Percentiles rank a stretch among this genome's conserved stretches.
Conservation (phyloP, 2,113 vertebrate species). For the Dipodomys spectabilis region DNA sequence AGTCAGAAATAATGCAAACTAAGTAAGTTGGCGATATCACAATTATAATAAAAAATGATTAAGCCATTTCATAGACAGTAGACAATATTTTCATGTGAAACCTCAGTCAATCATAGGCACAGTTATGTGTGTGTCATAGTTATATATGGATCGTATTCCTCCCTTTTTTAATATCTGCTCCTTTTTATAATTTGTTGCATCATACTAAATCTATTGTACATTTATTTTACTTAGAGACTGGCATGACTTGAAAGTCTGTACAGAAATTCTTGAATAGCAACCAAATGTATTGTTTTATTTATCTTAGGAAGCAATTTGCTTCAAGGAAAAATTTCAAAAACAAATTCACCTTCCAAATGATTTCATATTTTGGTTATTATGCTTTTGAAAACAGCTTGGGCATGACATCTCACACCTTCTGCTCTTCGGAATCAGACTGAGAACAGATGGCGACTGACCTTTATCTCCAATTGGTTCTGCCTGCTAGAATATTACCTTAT, state of each 20-base stretch:
- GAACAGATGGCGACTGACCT: slow-evolving; percentile 80
- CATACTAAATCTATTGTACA: not conserved
- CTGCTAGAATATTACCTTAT: slow-evolving; percentile 61
- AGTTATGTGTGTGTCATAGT: not conserved
- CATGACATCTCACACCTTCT: slow-evolving; percentile 75
- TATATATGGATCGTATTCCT: not conserved
- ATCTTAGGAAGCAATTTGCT: slow-evolving; percentile 47
- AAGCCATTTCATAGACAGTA: not conserved
- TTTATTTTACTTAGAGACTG: not conserved
- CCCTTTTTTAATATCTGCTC: not conserved
- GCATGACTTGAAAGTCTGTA: not conserved
- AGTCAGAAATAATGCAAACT: not conserved
- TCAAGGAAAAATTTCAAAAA: slow-evolving; percentile 68
- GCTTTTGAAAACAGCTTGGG: slow-evolving; percentile 76
- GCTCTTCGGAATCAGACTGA: slow-evolving; percentile 72
- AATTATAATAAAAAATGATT: not conserved
- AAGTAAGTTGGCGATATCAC: not conserved
- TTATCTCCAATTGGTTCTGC: slow-evolving; percentile 70
- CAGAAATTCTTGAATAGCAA: slow-evolving; percentile 16
- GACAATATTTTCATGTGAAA: not conserved
- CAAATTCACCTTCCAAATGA: slow-evolving; percentile 61
- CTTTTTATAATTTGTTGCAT: not conserved
- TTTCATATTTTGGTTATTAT: slow-evolving; percentile 58
- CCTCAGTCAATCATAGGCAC: not conserved
- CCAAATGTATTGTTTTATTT: slow-evolving; percentile 54